Percentiles rank a stretch among this genome's conserved stretches.
These are phyloP conservation scores for Oopsacas minuta DNA, from an alignment of 37 sponge, comb jelly and placozoan genomes.

Conservation along the genomic window DNA sequence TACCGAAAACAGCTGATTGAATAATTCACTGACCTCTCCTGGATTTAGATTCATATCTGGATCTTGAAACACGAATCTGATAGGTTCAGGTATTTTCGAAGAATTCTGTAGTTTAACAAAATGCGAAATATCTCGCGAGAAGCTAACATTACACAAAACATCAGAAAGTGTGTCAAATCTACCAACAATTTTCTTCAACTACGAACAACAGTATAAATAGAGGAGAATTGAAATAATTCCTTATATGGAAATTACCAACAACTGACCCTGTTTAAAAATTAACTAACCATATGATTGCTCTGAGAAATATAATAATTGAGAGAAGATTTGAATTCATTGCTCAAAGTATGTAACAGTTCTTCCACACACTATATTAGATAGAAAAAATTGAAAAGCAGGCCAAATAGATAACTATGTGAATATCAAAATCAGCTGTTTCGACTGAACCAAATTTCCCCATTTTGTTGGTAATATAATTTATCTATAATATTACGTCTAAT, in stretches of 20 bases:
- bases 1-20: neutral
- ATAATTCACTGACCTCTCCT: neutral
- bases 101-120: constrained; percentile 16
- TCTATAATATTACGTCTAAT: constrained; percentile 6
- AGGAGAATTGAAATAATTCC: neutral
- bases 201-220: neutral
- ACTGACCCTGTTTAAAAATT: neutral
- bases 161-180: neutral
- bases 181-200: neutral
- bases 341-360: neutral
- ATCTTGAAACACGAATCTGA: neutral
- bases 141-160: neutral
- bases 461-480: neutral
- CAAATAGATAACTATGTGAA: neutral
- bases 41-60: neutral
- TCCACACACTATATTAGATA: neutral
- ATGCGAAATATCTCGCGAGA: constrained; percentile 17
- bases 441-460: no score
- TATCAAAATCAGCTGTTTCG: neutral
- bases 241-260: neutral
- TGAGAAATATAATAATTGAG: neutral
- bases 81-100: neutral
- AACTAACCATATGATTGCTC: neutral
- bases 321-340: neutral
- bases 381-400: neutral